A percentile compares a stretch with the other conserved stretches of the same genome.
phyloP scores from a whole-genome alignment of 2,113 vertebrate genomes.

The Callionymus lyra region DNA sequence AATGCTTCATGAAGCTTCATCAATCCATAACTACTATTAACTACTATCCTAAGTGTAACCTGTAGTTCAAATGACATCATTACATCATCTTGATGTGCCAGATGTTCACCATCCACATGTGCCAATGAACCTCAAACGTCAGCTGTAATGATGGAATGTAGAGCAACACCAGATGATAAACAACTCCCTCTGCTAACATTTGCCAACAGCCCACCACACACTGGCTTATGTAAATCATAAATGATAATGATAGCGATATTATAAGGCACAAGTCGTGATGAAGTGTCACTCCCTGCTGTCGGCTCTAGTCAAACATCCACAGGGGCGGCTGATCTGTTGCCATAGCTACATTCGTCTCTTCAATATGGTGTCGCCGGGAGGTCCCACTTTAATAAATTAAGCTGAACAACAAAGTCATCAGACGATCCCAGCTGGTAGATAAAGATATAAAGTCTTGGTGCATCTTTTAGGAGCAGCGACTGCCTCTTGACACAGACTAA shows the following conservation, averaged over 20 bases:
- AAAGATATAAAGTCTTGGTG: slow-evolving; percentile 29
- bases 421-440: slow-evolving; percentile 13
- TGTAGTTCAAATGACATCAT: too few species aligned
- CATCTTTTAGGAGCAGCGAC: slow-evolving; percentile 30
- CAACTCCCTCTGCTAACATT: slow-evolving; percentile 23
- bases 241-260: slow-evolving; percentile 36
- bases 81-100: too few species aligned
- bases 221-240: slow-evolving; percentile 43
- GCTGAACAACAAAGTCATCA: slow-evolving; percentile 35
- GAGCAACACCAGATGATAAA: slow-evolving; percentile 15
- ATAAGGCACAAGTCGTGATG: slow-evolving; percentile 52
- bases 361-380: slow-evolving; percentile 38
- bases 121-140: too few species aligned
- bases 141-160: too few species aligned
- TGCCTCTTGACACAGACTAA: slow-evolving; percentile 19
- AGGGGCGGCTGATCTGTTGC: slow-evolving; percentile 53
- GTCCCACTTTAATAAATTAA: slow-evolving; percentile 54
- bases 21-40: too few species aligned
- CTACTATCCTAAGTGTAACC: too few species aligned
- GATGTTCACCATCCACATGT: too few species aligned
- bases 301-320: slow-evolving; percentile 61
- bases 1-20: too few species aligned
- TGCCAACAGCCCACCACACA: slow-evolving; percentile 34
- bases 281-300: slow-evolving; percentile 53
- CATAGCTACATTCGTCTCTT: slow-evolving; percentile 47